These are phyloP conservation scores for Sebastes itinus DNA, from an alignment of 2,797 vertebrate species.

Conservation along the genomic window DNA sequence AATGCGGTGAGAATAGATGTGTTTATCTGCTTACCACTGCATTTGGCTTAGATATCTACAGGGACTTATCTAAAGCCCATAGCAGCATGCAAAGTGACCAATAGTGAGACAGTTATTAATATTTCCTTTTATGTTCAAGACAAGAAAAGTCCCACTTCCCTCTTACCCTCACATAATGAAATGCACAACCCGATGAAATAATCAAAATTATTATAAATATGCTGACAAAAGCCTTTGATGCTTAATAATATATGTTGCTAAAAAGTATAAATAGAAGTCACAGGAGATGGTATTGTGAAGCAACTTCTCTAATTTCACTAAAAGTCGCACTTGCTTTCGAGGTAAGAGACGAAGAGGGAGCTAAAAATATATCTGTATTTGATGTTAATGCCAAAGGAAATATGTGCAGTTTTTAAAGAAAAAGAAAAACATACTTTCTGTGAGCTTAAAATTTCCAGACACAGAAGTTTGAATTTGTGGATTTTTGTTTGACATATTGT, in stretches of 20 bases:
- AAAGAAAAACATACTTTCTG: slow-evolving; percentile 5
- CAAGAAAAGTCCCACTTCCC: slow-evolving; percentile 37
- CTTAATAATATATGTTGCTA: slow-evolving; percentile 72
- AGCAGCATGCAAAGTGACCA: slow-evolving; percentile 61
- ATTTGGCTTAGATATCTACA: slow-evolving; percentile 21
- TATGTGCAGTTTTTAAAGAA: slow-evolving; percentile 17
- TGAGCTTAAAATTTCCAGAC: slow-evolving; percentile 3
- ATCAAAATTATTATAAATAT: slow-evolving; percentile 65
- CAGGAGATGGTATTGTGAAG: slow-evolving; percentile 62
- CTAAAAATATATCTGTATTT: slow-evolving; percentile 61
- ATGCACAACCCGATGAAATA: slow-evolving; percentile 47
- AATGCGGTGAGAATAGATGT: slow-evolving; percentile 11
- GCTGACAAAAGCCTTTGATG: slow-evolving; percentile 78
- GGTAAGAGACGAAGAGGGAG: slow-evolving; percentile 48
- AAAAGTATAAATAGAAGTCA: slow-evolving; percentile 77
- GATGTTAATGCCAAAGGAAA: slow-evolving; percentile 43
- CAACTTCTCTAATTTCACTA: slow-evolving; percentile 54
- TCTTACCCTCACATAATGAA: slow-evolving; percentile 50
- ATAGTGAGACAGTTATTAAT: slow-evolving; percentile 57
- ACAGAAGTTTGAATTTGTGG: neutral
- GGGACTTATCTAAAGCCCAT: slow-evolving; percentile 42
- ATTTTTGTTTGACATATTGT: neutral
- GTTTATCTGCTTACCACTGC: slow-evolving; percentile 52
- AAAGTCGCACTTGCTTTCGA: slow-evolving; percentile 72
- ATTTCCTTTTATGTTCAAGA: slow-evolving; percentile 64